Conservation (phyloP, 2,113 vertebrate genomes). For the Pluvialis apricaria region DNA sequence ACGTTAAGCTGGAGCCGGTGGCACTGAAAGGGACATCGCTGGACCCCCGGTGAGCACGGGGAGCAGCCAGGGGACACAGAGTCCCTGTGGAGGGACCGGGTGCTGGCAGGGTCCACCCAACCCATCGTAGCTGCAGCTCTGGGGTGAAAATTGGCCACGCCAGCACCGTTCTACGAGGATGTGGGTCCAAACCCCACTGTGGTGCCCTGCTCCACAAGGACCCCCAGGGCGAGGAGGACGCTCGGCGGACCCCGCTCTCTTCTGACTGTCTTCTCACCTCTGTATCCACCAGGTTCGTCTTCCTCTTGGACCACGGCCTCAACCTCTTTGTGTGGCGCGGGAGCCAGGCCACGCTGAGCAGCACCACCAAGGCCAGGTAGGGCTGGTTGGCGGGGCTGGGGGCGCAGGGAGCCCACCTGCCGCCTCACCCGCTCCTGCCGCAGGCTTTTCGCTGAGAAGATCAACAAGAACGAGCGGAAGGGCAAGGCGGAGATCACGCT, state of each 20-base stretch:
- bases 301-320: slow-evolving; percentile 87
- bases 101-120: background rate
- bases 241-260: accelerated
- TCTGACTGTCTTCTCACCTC: background rate
- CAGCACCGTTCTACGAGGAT: background rate
- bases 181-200: background rate
- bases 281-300: slow-evolving; percentile 83
- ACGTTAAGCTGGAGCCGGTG: slow-evolving; percentile 89
- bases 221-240: accelerated
- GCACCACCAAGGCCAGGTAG: slow-evolving; percentile 96
- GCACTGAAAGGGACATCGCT: slow-evolving; percentile 84
- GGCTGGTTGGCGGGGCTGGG: background rate
- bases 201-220: background rate
- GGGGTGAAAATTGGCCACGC: accelerated
- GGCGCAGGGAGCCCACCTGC: background rate
- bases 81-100: background rate
- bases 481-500: slow-evolving; percentile 88
- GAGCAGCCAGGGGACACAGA: background rate
- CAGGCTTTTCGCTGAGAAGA: slow-evolving; percentile 96
- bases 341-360: slow-evolving; percentile 84
- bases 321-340: slow-evolving; percentile 93
- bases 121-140: background rate
- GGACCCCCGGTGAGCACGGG: slow-evolving; percentile 85
- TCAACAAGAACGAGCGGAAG: slow-evolving; percentile 96
- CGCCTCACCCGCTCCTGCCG: background rate